A percentile compares a stretch with the other conserved stretches of the same genome.
Evolutionary conservation across 1,140 invertebrate species (phyloP).

Genomic region (Neodiprion virginianus): DNA sequence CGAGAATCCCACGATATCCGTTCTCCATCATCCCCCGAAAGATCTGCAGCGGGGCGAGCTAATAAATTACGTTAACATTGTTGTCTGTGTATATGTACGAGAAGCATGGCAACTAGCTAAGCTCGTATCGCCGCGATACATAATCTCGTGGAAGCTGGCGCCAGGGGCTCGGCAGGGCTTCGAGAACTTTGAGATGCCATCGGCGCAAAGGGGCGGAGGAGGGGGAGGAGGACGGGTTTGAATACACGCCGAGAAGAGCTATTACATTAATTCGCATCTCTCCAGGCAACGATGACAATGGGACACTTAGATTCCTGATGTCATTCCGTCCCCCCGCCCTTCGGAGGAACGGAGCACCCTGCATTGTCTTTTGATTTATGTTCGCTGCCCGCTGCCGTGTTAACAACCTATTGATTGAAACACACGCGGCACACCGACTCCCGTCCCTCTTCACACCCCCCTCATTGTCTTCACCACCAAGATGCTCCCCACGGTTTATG

Average conservation of each 20-base stretch:
- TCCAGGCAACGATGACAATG: background rate
- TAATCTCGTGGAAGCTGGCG: no score
- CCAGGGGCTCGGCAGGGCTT: no score
- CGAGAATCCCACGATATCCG: no score
- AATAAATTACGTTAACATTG: no score
- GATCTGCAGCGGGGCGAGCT: no score
- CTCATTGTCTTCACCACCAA: background rate
- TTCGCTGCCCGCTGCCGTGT: background rate
- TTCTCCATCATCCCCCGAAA: no score
- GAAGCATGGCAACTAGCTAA: no score
- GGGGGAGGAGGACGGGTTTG: no score
- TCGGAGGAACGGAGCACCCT: background rate
- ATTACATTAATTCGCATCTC: constrained; percentile 1
- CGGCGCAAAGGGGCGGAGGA: no score
- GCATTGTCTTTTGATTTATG: constrained; percentile 2
- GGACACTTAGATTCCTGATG: constrained; percentile 4
- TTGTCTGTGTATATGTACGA: no score
- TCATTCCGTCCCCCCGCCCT: background rate
- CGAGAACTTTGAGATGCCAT: no score
- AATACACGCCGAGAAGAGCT: background rate
- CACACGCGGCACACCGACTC: background rate
- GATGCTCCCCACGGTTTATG: background rate
- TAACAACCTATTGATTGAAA: constrained; percentile 8
- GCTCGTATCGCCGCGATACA: no score
- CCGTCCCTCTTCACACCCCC: background rate